Base-by-base conservation (phyloP, 2,888 invertebrate species). In the Nymphalis urticae region DNA sequence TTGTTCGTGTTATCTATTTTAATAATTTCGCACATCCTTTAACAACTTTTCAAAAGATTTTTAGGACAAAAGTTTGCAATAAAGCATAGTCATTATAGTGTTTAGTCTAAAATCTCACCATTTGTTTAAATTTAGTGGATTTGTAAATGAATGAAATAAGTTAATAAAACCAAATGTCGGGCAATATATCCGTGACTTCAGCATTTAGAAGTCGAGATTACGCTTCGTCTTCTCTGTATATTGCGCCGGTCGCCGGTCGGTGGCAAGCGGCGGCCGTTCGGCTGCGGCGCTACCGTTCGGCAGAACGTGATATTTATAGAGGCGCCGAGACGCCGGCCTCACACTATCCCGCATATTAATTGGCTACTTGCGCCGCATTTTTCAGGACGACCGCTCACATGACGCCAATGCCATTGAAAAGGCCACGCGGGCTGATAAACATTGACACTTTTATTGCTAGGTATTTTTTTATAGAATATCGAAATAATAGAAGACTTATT, bases 311-410 rank as follows among this genome's bases (percentile, higher is more conserved):
- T 91, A 92, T 92, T 92, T 90, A 87, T 92, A 92, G 91, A 87
- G 87, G 82, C 87, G 87, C 82, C 86, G 89, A 87, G 88, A 86
- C 88, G 86, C 85, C 85, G 88, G 88, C 90, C 87, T 84, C 88
- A 83, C 85, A 83, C 86, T 86, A 88, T 88, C 85, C 84, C 85
- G 82, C 87, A 84, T 87, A 86, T 88, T 89, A 91, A 90, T 90
- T 90, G 87, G 88, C 87, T 87, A 86, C 89, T 89, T 86, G 88
- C 83, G 84, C 83, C 85, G 86, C 87, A 88, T 90, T 89, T 91
- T 90, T 89, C 86, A 85, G 83, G 83, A 87, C 85, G 85, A 85
- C 84, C 83, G 86, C 84, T 85, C 85, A 81, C 82, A 81, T 83
- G 78, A 79, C 85, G 83, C 84, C 89, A 88, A 87, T 90, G 89